phyloP scores from a whole-genome alignment of 2,888 invertebrate genomes.

The Lampropteryx suffumata region DNA sequence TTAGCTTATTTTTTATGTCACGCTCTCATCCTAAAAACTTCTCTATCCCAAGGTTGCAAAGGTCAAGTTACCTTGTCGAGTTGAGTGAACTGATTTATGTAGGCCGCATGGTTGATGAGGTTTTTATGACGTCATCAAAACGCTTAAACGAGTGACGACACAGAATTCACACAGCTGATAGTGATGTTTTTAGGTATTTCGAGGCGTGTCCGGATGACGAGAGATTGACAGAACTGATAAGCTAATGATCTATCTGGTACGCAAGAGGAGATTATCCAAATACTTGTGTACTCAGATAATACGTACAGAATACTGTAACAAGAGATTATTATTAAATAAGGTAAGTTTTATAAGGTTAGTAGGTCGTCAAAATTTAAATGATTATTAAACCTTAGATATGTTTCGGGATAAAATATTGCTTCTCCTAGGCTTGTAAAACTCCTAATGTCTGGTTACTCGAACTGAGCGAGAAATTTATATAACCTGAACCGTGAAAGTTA shows the following conservation, averaged over 20 bases:
- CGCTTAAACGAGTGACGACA: conserved; percentile 57
- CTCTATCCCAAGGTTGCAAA: conserved; percentile 1
- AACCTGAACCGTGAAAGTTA: too few species aligned
- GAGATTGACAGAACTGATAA: conserved; percentile 22
- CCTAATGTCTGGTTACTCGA: too few species aligned
- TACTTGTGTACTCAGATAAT: too few species aligned
- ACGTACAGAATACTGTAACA: too few species aligned
- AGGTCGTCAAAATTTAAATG: too few species aligned
- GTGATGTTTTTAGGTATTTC: conserved; percentile 33
- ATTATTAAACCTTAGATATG: too few species aligned
- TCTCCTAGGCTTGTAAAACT: too few species aligned
- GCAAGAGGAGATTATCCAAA: conserved; percentile 10
- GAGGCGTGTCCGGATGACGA: conserved; percentile 10
- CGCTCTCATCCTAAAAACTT: conserved; percentile 1
- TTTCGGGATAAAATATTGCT: too few species aligned
- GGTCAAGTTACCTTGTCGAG: conserved; percentile 14
- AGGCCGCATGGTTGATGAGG: conserved; percentile 56
- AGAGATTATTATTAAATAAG: too few species aligned
- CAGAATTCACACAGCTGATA: conserved; percentile 31
- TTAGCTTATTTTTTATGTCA: conserved; percentile 31
- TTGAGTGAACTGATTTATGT: conserved; percentile 48
- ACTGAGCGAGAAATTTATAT: too few species aligned
- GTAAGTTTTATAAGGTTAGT: too few species aligned
- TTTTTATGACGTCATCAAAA: conserved; percentile 69
- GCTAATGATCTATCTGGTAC: conserved; percentile 11